Evolutionary conservation across 1,140 invertebrate genomes (phyloP), one percentile per base, ranked within the genome.

Genomic region (Agrilus planipennis): DNA sequence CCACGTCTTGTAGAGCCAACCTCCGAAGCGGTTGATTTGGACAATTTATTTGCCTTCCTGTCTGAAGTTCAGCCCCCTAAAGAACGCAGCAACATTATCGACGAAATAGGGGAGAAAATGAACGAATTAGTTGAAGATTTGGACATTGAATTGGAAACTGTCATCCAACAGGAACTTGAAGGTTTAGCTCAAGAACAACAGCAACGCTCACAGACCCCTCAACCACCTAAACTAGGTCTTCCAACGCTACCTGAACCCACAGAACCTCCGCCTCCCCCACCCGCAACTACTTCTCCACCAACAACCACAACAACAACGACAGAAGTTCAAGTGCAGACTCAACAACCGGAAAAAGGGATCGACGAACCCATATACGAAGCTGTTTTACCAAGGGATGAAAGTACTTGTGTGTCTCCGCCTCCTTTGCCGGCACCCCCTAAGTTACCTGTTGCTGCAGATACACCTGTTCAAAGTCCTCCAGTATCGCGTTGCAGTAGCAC

Each of bases 31-130:
- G 81, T 93, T 0, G 89, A 93, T 59, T 68, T 95, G 34, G 90
- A 95, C 60, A 89, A 91, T 64, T 70, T 95, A 51, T 95, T 94
- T 64, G 86, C 86, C 32, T 95, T 95, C 59, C 67, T 95, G 6
- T 84, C 84, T 0, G 86, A 90, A 44, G 77, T 87, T 11, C 81
- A 86, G 11, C 67, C 69, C 2, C 63, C 57, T 14, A 51, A 73
- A 61, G 60, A 65, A 27, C 63, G 70, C 3, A 55, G 54, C 32
- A 50, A 55, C 19, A 76, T 84, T 6, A 81, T 89, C 11, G 81
- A 86, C n/a, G 83, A 88, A 58, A 88, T 89, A 32, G 83, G 82
- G 4, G 76, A 82, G 50, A 76, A 79, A 53, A 89, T 90, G 82
- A 77, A 85, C 51, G 72, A 83, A 45, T 63, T 90, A 1, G 83